Conservation (phyloP, 2,888 invertebrate genomes). For the Drosophila recens region DNA sequence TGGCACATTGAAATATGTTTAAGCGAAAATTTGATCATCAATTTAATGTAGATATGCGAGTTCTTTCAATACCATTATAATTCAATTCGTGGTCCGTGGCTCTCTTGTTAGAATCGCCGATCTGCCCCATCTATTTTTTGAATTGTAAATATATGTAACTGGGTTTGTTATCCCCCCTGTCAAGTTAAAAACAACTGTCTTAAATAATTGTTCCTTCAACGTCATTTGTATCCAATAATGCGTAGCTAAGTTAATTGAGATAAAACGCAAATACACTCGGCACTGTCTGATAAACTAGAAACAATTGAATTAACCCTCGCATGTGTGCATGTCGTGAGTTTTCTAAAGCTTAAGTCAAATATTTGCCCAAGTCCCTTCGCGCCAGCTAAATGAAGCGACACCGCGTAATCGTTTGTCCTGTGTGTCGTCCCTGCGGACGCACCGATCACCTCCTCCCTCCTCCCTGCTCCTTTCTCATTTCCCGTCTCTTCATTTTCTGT, state of each 20-base stretch:
- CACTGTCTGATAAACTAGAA: too few relatives aligned
- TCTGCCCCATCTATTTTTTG: too few relatives aligned
- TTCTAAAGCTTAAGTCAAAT: slow-evolving; percentile 61
- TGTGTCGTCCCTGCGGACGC: slow-evolving; percentile 23
- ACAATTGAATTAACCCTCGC: slow-evolving; percentile 29
- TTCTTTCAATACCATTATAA: not conserved
- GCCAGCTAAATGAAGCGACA: slow-evolving; percentile 68
- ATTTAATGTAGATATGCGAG: not conserved
- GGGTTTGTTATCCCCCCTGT: too few relatives aligned
- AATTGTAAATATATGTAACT: too few relatives aligned
- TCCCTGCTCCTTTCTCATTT: not conserved
- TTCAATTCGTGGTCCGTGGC: too few relatives aligned
- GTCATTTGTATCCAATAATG: too few relatives aligned
- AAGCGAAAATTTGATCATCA: not conserved
- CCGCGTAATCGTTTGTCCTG: slow-evolving; percentile 59
- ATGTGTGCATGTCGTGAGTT: slow-evolving; percentile 23
- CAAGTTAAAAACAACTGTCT: too few relatives aligned
- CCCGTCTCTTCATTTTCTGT: not conserved
- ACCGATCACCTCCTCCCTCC: too few relatives aligned
- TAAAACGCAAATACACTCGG: too few relatives aligned
- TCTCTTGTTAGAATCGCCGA: too few relatives aligned
- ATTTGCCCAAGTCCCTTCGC: slow-evolving; percentile 50
- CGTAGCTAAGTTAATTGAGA: too few relatives aligned
- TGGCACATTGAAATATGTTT: not conserved
- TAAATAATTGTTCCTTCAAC: too few relatives aligned